phyloP scores from a whole-genome alignment of 2,888 invertebrate species.

The Mesorhabditis spiculigera region DNA sequence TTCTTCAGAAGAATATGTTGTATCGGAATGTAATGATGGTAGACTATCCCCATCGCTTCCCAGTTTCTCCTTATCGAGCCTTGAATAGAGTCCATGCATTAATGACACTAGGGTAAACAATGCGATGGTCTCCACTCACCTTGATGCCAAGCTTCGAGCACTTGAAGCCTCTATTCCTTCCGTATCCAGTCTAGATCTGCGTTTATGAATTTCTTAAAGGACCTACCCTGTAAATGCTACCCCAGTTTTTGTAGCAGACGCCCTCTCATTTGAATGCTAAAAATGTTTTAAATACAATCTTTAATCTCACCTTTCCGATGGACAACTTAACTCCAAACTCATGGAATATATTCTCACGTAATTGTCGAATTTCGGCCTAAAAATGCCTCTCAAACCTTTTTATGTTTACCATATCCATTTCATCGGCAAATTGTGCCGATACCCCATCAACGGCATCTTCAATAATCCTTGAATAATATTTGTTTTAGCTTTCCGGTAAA shows the following conservation, averaged over 20 bases:
- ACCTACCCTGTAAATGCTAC: no score
- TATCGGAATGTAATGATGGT: neutral
- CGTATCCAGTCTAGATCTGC: neutral
- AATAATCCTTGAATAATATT: neutral
- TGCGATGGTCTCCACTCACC: neutral
- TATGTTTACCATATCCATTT: neutral
- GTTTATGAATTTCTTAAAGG: no score
- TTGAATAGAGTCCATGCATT: neutral
- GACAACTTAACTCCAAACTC: no score
- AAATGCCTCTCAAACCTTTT: no score
- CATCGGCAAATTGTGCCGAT: neutral
- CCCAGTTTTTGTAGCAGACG: no score
- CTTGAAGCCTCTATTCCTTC: neutral
- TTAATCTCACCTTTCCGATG: no score
- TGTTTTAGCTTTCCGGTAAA: neutral
- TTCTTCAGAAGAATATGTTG: no score
- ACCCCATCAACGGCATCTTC: neutral
- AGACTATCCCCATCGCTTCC: constrained; percentile 2
- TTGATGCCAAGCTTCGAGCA: constrained; percentile 6
- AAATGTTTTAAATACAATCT: no score
- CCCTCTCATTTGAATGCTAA: no score
- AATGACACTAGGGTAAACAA: neutral
- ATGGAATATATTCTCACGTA: no score
- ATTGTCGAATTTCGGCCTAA: no score
- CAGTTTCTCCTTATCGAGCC: neutral